These are phyloP conservation scores for Aurelia sp. DNA, from an alignment of 30 jellyfish, hydroid and myxozoan species.

Conservation along the genomic window DNA sequence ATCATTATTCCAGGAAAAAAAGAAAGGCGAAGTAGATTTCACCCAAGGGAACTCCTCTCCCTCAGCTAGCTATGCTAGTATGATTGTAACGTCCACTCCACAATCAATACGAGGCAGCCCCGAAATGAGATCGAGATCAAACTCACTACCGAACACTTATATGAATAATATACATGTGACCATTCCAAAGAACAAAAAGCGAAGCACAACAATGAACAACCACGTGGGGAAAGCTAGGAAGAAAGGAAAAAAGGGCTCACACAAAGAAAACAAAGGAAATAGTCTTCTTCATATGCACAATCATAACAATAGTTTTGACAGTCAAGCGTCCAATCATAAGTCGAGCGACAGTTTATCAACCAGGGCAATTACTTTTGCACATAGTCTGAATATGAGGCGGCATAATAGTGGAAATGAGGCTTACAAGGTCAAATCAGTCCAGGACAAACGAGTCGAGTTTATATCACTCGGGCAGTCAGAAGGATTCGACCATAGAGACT, in stretches of 20 bases:
- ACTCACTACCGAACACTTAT: conserved; percentile 60
- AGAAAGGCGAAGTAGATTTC: conserved; percentile 23
- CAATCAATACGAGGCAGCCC: conserved; percentile 82
- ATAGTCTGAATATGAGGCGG: conserved; percentile 19
- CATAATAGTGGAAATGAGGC: not conserved
- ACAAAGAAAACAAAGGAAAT: conserved; percentile 18
- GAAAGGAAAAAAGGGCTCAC: not conserved
- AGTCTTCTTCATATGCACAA: conserved; percentile 4
- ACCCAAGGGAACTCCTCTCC: conserved; percentile 40
- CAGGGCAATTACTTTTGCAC: conserved; percentile 2
- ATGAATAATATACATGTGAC: conserved; percentile 31
- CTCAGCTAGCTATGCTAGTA: conserved; percentile 64
- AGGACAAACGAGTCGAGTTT: not conserved
- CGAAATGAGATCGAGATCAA: conserved; percentile 68
- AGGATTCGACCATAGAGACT: conserved; percentile 22
- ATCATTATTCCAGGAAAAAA: conserved; percentile 21
- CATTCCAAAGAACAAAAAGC: conserved; percentile 13
- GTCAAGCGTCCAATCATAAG: conserved; percentile 19
- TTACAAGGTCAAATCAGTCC: not conserved
- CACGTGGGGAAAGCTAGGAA: conserved; percentile 10
- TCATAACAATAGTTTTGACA: conserved; percentile 48
- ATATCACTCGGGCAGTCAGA: not conserved
- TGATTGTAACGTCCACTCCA: conserved; percentile 61
- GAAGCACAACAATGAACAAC: conserved; percentile 13
- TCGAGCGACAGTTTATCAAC: conserved; percentile 33